phyloP scores from a whole-genome alignment of 2,888 invertebrate species.

The Agrochola circellaris region DNA sequence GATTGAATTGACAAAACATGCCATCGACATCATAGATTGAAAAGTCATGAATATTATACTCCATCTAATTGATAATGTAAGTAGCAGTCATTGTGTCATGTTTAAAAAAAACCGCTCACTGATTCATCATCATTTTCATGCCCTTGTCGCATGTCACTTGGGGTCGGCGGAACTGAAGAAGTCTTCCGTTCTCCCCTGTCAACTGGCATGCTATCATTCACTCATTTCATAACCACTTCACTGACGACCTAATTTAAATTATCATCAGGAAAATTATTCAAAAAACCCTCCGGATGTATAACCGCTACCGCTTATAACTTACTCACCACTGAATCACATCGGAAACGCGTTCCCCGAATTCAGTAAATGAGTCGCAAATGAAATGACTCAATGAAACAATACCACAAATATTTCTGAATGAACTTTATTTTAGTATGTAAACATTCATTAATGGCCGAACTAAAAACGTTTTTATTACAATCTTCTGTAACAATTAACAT shows the following conservation, averaged over 20 bases:
- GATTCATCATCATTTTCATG: too few relatives aligned
- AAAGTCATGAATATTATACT: not conserved
- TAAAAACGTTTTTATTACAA: slow-evolving; percentile 49
- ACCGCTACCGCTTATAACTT: slow-evolving; percentile 33
- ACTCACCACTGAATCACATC: slow-evolving; percentile 45
- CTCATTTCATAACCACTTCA: too few relatives aligned
- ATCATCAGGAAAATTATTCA: not conserved
- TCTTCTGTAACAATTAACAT: slow-evolving; percentile 27
- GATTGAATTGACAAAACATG: not conserved
- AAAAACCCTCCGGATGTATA: not conserved
- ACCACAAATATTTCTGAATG: slow-evolving; percentile 54
- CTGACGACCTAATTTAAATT: too few relatives aligned
- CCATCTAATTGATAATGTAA: too few relatives aligned
- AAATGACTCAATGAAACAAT: slow-evolving; percentile 57
- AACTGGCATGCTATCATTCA: too few relatives aligned
- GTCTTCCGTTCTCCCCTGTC: too few relatives aligned
- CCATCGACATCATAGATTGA: not conserved
- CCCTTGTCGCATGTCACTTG: too few relatives aligned
- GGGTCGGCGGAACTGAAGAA: too few relatives aligned
- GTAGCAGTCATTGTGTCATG: too few relatives aligned
- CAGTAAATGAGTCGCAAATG: slow-evolving; percentile 52
- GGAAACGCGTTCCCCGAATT: slow-evolving; percentile 52
- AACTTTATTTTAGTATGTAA: slow-evolving; percentile 45
- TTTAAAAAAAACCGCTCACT: too few relatives aligned
- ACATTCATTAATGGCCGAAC: slow-evolving; percentile 39